Evolutionary conservation across 2,888 invertebrate species (phyloP), one percentile per base, ranked within the genome.

Genomic region (Eueremaeus valkanovi): DNA sequence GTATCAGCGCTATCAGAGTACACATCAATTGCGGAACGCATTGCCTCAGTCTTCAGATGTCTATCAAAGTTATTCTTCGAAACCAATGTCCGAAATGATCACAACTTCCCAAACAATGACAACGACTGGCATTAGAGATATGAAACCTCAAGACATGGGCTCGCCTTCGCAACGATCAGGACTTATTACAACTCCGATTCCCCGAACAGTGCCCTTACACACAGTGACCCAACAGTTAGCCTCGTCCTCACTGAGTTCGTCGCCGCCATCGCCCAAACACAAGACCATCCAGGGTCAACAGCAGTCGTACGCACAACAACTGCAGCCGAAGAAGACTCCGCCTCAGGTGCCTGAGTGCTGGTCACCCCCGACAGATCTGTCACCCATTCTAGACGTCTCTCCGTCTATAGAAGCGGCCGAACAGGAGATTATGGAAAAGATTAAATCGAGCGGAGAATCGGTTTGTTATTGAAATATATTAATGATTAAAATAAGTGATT

Each of bases 351-450:
- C 68, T 1, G 72, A 63, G 33, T 77, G 75, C 79, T 85, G 85
- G 85, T 84, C 85, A 0, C 85, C 85, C 3, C 83, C 84, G 9
- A 75, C 75, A 27, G 85, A 85, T 74, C 80, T 85, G 3, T 85
- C 85, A 1, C 85, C 85, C 0, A 85, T 85, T 45, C 72, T 84
- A 40, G 85, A 85, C 78, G 84, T 84, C 3, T 84, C 85, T 0
- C 84, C 85, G 0, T 83, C 84, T 0, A 79, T 84, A 27, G 84
- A 84, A 76, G 83, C 83, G 40, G 83, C 83, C 0, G 84, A 84
- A 75, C 80, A 81, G 75, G 78, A 80, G 61, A 73, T 78, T 18
- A 78, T 80, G 77, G 78, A 79, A 70, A 76, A 75, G 72, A 68
- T 68, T 42, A 40, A 42, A 24, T 24, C 68, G 8, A 68, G 42